These are phyloP conservation scores for Lochmaea crataegi DNA, from an alignment of 2,888 invertebrate species.

Conservation along the genomic window DNA sequence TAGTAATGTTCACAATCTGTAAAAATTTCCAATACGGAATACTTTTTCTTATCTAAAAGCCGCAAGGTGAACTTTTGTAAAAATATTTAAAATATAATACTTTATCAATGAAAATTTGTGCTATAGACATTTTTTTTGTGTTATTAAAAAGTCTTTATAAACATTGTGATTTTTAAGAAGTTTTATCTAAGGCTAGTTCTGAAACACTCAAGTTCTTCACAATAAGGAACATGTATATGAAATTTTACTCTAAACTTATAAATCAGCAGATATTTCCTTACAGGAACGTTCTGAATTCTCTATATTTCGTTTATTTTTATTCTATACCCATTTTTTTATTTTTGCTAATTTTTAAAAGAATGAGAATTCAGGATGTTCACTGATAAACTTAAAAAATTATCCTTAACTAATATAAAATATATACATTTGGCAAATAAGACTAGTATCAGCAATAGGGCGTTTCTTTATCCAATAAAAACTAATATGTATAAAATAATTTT, in stretches of 20 bases:
- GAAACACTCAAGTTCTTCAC: neutral
- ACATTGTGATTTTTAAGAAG: too few species aligned
- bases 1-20: too few species aligned
- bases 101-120: too few species aligned
- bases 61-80: too few species aligned
- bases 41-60: too few species aligned
- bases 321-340: neutral
- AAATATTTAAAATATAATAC: too few species aligned
- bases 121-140: too few species aligned
- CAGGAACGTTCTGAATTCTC: too few species aligned
- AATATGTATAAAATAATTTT: neutral
- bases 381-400: neutral
- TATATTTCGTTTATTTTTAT: too few species aligned
- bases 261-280: neutral
- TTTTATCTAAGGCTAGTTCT: too few species aligned
- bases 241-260: neutral
- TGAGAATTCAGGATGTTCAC: neutral
- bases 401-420: constrained; percentile 3
- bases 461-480: neutral
- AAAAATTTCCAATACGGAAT: too few species aligned
- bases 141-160: too few species aligned
- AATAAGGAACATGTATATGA: neutral
- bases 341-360: neutral
- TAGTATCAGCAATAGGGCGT: constrained; percentile 11
- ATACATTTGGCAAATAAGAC: constrained; percentile 29